Evolutionary conservation across 2,888 invertebrate genomes (phyloP).

Genomic region (Cantharis lateralis): DNA sequence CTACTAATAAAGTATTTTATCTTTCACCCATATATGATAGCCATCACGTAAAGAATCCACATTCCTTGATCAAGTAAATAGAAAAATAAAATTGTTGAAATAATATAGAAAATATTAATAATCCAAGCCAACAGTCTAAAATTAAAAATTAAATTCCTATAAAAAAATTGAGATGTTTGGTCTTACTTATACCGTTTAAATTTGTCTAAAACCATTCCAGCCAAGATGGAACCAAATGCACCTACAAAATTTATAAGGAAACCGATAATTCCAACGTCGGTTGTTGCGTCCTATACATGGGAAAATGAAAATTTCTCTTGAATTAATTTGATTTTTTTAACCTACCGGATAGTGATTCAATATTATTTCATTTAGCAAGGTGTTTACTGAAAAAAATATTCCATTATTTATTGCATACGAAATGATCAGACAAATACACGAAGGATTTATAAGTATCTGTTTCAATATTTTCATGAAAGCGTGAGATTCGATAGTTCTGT

Average conservation of each 20-base stretch:
- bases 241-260: not conserved
- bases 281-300: not conserved
- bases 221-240: not conserved
- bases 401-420: not conserved
- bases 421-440: not conserved
- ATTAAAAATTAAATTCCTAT: not conserved
- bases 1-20: too few species aligned
- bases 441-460: not conserved
- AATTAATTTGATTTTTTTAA: too few species aligned
- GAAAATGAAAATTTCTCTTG: too few species aligned
- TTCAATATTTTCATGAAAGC: not conserved
- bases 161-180: too few species aligned
- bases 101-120: too few species aligned
- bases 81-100: too few species aligned
- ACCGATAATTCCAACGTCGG: not conserved
- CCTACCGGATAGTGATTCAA: slow-evolving; percentile 1
- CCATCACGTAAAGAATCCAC: too few species aligned
- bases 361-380: not conserved
- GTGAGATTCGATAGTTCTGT: not conserved
- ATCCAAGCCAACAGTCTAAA: too few species aligned
- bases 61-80: too few species aligned
- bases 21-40: too few species aligned
- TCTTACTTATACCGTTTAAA: not conserved
- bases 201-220: not conserved
- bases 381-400: not conserved